phyloP scores from a whole-genome alignment of 2,113 vertebrate species.

The Empidonax traillii region DNA sequence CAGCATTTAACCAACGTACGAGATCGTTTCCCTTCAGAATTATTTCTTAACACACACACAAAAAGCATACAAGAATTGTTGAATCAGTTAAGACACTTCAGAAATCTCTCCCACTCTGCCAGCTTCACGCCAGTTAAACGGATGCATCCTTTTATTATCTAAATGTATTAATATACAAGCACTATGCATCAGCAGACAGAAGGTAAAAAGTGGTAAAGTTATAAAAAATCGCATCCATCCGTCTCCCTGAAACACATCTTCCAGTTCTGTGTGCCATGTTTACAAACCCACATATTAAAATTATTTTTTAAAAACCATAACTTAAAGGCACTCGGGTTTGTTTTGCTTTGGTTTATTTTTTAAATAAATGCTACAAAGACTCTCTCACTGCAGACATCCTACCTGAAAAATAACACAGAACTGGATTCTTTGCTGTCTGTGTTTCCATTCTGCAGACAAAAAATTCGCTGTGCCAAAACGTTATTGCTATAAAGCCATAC shows the following conservation, averaged over 20 bases:
- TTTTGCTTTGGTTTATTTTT: neutral
- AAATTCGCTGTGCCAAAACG: neutral
- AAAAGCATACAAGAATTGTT: neutral
- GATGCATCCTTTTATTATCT: neutral
- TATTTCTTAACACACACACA: neutral
- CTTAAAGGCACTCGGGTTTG: neutral
- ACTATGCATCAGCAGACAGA: neutral
- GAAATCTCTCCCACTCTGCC: neutral
- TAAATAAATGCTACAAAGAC: neutral
- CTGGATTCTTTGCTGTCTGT: neutral
- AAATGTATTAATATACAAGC: neutral
- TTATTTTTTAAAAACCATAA: neutral
- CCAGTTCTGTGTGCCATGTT: neutral
- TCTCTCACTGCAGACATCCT: neutral
- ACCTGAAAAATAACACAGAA: slow-evolving; percentile 36
- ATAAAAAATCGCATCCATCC: neutral
- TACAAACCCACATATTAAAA: neutral
- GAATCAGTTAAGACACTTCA: neutral
- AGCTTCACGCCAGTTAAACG: neutral
- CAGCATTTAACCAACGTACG: neutral
- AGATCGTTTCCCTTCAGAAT: neutral
- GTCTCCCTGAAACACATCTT: neutral
- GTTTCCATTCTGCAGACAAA: slow-evolving; percentile 24
- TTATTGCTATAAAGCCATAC: neutral
- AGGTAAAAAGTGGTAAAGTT: slow-evolving; percentile 2